phyloP scores from a whole-genome alignment of 2,888 invertebrate genomes.

The Perizoma affinitatum region DNA sequence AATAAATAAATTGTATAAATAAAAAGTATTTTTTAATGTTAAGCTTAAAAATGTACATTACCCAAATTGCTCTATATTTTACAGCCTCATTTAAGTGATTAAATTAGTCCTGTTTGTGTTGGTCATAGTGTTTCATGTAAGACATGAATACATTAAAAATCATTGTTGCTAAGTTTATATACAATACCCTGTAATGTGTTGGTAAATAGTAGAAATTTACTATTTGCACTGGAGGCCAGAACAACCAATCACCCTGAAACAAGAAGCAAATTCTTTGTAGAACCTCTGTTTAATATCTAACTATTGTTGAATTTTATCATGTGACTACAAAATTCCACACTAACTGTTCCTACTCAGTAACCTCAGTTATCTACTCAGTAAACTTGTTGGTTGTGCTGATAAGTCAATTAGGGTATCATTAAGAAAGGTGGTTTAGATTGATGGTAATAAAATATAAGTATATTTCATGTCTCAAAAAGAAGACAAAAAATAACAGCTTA shows the following conservation, averaged over 20 bases:
- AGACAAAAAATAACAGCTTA: no score
- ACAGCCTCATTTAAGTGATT: not conserved
- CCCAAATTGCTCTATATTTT: not conserved
- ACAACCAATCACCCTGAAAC: constrained; percentile 92
- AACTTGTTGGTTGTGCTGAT: no score
- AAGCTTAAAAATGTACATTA: constrained; percentile 33
- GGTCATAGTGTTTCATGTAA: constrained; percentile 90
- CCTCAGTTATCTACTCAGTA: no score
- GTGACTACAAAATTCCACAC: no score
- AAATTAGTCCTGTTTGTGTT: constrained; percentile 42
- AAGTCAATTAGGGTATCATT: no score
- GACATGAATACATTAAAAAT: constrained; percentile 95
- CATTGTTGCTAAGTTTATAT: constrained; percentile 93
- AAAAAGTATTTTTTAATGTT: constrained; percentile 26
- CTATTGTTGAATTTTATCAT: no score
- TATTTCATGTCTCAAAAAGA: no score
- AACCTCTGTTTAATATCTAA: no score
- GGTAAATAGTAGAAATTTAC: constrained; percentile 95
- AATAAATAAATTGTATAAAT: constrained; percentile 15
- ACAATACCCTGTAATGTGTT: constrained; percentile 92
- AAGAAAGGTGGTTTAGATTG: no score
- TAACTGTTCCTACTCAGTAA: no score
- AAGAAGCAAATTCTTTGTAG: constrained; percentile 20
- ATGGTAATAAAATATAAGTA: no score
- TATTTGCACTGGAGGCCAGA: constrained; percentile 96